Base-by-base conservation (phyloP, 2,888 invertebrate genomes). In the Tinea pellionella region DNA sequence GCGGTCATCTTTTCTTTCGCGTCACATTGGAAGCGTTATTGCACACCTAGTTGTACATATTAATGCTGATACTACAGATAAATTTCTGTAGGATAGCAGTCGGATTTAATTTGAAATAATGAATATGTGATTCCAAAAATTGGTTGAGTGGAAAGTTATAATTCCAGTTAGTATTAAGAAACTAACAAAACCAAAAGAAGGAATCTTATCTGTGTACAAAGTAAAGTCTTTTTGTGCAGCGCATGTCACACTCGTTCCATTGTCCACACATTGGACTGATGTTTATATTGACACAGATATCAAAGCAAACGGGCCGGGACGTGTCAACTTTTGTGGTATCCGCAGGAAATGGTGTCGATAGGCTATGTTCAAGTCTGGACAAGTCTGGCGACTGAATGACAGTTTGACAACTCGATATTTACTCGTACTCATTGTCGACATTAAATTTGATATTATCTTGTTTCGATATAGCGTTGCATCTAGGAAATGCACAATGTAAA, bases 341-440 rank as follows among this genome's bases (percentile, higher is more conserved):
- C 84, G 83, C 72, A 80, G 85, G 85, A 85, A 77, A 77, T 67
- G 77, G 71, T 63, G 59, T 61, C 70, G 81, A 82, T 83, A 83
- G 74, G 69, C 69, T 69, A 69, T 69, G 72, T 67, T 69, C 81
- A 76, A 69, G 80, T 80, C 77, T 69, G 70, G 71, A 76, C 80
- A 73, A 74, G 80, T 78, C 69, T 58, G 55, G 32, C 24, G 24
- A 24, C 19, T 19, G 53, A 53, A 12, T 53, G 53, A 53, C 53
- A 53, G 53, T 53, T 53, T 53, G 53, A 53, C 53, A 53, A 53
- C 53, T 53, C 53, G 53, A 53, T 24, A 12, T 53, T 53, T 53
- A 47, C 47, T 15, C 47, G 13, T 53, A 47, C 47, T 15, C 47
- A 47, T 16, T 47, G 15, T 47, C 47, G 47, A 37, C n/a, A 37